Evolutionary conservation across 1,140 invertebrate genomes (phyloP), one percentile per base, ranked within the genome.

Genomic region (Alviniconcha marisindica): DNA sequence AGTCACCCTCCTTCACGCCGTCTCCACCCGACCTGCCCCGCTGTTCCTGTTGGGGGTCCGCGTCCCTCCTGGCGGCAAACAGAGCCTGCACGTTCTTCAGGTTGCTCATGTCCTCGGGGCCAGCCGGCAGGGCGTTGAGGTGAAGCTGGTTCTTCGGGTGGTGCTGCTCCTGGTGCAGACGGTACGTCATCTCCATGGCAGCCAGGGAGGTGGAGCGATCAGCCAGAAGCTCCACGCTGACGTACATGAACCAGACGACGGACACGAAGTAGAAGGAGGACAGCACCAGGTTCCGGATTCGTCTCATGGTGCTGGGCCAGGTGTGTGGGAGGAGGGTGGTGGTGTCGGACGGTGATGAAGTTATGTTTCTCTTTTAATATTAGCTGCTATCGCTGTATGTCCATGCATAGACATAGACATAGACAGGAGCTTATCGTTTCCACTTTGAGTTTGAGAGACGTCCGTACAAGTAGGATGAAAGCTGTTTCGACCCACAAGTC

Each of bases 191-290:
- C 28, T 76, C 42, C 42, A 76, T 48, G 73, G 73, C 42, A 3
- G 73, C 42, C n/a, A 3, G 4, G 14, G 73, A 76, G 73, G 73
- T 28, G 31, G 73, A 76, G 24, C 73, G 40, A 21, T 76, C 73
- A 1, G 44, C 44, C 24, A 51, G 5, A 40, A 76, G 44, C 42
- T 76, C 40, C 24, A 76, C 73, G 44, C 73, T 76, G 42, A 76
- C n/a, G 73, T 76, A 76, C 73, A 76, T 76, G 73, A 76, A 76
- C 73, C 73, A 76, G 24, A 76, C 12, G 24, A 76, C 10, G 7
- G 73, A 42, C 2, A 76, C n/a, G 44, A 76, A 51, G 42, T 51
- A 48, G 73, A 76, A 76, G 7, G 28, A 15, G 7, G 73, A 51
- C 44, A 31, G 7, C 28, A 48, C 15, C 73, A 12, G 40, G 10